Base-by-base conservation (phyloP, 1,140 invertebrate species). In the Diorhabda elongata region DNA sequence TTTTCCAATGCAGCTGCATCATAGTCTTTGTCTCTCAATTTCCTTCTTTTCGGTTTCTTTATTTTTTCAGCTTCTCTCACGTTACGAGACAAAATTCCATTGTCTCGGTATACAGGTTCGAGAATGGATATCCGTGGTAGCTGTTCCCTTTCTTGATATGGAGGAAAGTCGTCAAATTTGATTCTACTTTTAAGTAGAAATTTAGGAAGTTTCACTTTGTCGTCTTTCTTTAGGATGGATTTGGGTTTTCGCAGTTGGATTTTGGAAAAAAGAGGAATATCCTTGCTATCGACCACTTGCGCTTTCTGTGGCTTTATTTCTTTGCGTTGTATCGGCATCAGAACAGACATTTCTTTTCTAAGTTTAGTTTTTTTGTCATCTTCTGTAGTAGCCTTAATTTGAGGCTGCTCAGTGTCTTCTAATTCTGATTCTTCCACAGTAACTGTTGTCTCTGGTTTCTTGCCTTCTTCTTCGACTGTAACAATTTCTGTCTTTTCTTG, bases 71-170 rank as follows among this genome's bases (percentile, higher is more conserved):
- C 89, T 81, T 92, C 90, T 81, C 88, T 85, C 3, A 88, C 81
- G 80, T 91, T 92, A 79, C 90, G 81, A 0, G 89, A 91, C 26
- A 92, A 74, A 69, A 88, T 85, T 44, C 90, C 90, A 76, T 85
- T 84, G 79, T 91, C 83, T 58, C 81, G 77, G 5, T 67, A 9
- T 41, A 86, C 79, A 78, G 85, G 83, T 73, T 85, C 82, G 2
- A 89, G 69, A 45, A 77, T 69, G 3, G 78, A 84, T 11, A 89
- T 79, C 41, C 78, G 67, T 5, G 86, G 86, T 66, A 83, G 82
- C 67, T 83, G 74, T 69, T 87, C 76, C 59, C 78, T 67, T 67
- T 80, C 78, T 11, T 70, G 61, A 8, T 67, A 9, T 45, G 88
- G 84, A 5, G 88, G 88, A 82, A 87, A 90, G 70, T 86, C 84